Base-by-base conservation (phyloP, 2,113 vertebrate species). In the Gila orcuttii region DNA sequence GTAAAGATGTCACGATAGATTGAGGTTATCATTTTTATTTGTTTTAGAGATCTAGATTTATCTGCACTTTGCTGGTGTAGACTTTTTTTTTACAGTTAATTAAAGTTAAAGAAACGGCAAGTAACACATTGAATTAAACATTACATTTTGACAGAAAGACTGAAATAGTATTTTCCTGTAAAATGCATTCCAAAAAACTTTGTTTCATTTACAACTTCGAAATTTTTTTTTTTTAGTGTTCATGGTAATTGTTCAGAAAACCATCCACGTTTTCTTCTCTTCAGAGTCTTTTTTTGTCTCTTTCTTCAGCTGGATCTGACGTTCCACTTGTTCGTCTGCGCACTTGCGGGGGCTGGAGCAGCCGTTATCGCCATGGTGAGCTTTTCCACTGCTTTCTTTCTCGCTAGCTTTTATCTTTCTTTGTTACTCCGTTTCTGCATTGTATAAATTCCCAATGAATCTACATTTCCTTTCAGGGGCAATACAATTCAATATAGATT, bases 281-380 rank as follows among this genome's bases (percentile, higher is more conserved):
- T 64, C 33, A 42, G 42, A 59, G 33, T 50, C 57, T 79, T 76
- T 78, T 19, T 86, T 64, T 79, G 42, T 89, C 6, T 79, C 83
- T 84, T 94, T 28, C 90, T 92, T 3, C 95, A 99, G 98, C 95
- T 99, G 92, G 98, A 99, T 93, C 94, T 99, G 96, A 99, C 98
- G 52, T 99, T 99, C 94, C 98, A 99, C 90, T 96, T 99, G 94
- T 99, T 98, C 82, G 97, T 99, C 68, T 98, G 98, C 84, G 97
- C 98, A 4, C 96, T 99, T 92, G 97, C 97, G 66, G 98, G 98
- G 92, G 98, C 98, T 55, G 98, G 98, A 91, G 98, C 97, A 52
- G 97, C 98, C 21, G 97, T 98, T 87, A 98, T 99, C 59, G 98
- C 98, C 83, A 99, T 99, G 98, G 98, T 99, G 93, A 97, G 97